Base-by-base conservation (phyloP, 2,113 vertebrate genomes). In the Corythaeola cristata region DNA sequence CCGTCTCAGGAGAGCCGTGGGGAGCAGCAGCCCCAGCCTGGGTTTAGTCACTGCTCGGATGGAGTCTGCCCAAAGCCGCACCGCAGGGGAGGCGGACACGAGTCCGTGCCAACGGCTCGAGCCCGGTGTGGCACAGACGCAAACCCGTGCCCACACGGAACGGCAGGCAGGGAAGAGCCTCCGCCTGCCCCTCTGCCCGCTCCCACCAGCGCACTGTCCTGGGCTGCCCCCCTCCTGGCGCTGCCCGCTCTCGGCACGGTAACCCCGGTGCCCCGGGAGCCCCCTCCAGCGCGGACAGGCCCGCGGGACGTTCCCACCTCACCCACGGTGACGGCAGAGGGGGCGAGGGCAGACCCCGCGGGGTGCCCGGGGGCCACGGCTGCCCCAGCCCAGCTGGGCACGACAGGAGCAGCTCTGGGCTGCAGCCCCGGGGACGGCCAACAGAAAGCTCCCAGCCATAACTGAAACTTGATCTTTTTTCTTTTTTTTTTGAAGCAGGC, bases 41-140 rank as follows among this genome's bases (percentile, higher is more conserved):
- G 11, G 24, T 41, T 64, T 26, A 27, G 32, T 35, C 73, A 37
- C 63, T 22, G 18, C 56, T 33, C 39, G 2, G 2, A 64, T 18
- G 4, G 41, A 22, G 32, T 4, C 15, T 32, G 23, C 18, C 59
- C 67, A 14, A 45, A 27, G 5, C 37, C 2, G 2, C 41, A 3
- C 23, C 7, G 2, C 1, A 2, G 17, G 32, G 62, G 20, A 30
- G 23, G 35, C 15, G 0, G 6, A 10, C 1, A 2, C 0, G 3
- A 18, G 15, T 1, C 60, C 4, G 2, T 27, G 67, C 28, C 0
- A 8, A 30, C 1, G 5, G 41, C 50, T 56, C 6, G 1, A 44
- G 21, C 35, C n/a, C 1, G 1, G 50, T 50, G 30, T 1, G 1
- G 41, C 41, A 14, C 39, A 7, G 59, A 37, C 0, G 2, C 2